Evolutionary conservation across 2,888 invertebrate genomes (phyloP), one percentile per base, ranked within the genome.

Genomic region (Entomobrya multifasciata): DNA sequence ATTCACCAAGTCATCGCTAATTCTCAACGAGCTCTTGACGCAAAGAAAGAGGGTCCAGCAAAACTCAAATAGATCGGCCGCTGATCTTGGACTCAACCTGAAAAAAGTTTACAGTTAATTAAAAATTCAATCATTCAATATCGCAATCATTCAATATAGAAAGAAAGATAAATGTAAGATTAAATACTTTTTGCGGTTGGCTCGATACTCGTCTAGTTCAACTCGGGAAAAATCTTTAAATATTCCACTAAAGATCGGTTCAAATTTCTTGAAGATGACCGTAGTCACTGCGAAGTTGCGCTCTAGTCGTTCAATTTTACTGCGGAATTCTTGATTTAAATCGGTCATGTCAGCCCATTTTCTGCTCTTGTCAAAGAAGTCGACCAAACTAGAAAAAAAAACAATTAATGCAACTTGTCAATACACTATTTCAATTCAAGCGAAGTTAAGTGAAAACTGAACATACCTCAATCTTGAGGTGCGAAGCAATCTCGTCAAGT

Each of bases 291-390:
- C 96, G 94, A 99, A 98, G 92, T 97, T 98, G 83, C 96, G 94
- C 92, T 99, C 97, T 85, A 99, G 93, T 87, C 95, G 94, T 87
- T 96, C 95, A 84, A 99, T 96, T 92, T 96, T 96, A 67, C 95
- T 94, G 87, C 96, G 94, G 92, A 98, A 97, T 84, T 96, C 96
- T 91, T 95, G 95, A 0, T 97, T 95, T 93, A 98, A 94, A 89
- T 95, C 95, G 0, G 97, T 96, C 97, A 99, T 98, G 91, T 98
- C 97, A 87, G 96, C 95, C 99, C 99, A 99, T 92, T 96, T 96
- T 92, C 97, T 96, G 92, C 98, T 97, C 93, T 98, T 98, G 89
- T 95, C 95, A 92, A 99, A 98, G 93, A 99, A 99, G 92, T 98
- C 96, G 88, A 96, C 96, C 88, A 99, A 94, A 92, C 98, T 98